phyloP scores from a whole-genome alignment of 2,113 vertebrate species.

The Xiphias gladius region DNA sequence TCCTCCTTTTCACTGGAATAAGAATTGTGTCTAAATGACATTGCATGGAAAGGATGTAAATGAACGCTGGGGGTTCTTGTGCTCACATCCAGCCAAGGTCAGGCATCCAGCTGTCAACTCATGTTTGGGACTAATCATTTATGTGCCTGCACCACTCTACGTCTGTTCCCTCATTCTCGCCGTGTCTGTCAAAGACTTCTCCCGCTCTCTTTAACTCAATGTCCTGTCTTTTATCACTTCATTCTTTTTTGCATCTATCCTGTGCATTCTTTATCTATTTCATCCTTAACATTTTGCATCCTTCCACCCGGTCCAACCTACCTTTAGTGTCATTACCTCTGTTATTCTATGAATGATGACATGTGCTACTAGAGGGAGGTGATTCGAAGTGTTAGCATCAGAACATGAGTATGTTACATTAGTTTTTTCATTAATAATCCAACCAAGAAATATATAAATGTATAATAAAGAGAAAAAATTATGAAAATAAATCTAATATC shows the following conservation, averaged over 20 bases:
- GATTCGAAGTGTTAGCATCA: constrained; percentile 19
- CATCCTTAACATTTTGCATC: constrained; percentile 50
- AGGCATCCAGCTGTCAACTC: constrained; percentile 82
- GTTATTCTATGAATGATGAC: constrained; percentile 47
- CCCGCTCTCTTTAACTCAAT: constrained; percentile 74
- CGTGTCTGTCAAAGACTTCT: constrained; percentile 77
- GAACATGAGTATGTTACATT: neutral
- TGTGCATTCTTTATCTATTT: constrained; percentile 68
- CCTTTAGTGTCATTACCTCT: constrained; percentile 35
- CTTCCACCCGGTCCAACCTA: constrained; percentile 41
- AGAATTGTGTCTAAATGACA: constrained; percentile 86
- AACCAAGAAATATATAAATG: neutral
- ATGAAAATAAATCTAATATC: neutral
- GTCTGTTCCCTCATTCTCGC: constrained; percentile 76
- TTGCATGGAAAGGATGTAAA: constrained; percentile 86
- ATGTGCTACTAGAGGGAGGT: constrained; percentile 16
- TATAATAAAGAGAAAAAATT: neutral
- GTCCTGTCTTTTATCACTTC: constrained; percentile 65
- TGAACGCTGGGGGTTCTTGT: constrained; percentile 75
- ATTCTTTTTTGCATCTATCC: constrained; percentile 51
- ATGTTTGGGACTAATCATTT: constrained; percentile 81
- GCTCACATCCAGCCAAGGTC: constrained; percentile 81
- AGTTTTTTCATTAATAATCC: neutral
- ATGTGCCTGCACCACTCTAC: constrained; percentile 74
- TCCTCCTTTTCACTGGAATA: constrained; percentile 77